Evolutionary conservation across 2,888 invertebrate genomes (phyloP).

Genomic region (Tipula confusa): DNA sequence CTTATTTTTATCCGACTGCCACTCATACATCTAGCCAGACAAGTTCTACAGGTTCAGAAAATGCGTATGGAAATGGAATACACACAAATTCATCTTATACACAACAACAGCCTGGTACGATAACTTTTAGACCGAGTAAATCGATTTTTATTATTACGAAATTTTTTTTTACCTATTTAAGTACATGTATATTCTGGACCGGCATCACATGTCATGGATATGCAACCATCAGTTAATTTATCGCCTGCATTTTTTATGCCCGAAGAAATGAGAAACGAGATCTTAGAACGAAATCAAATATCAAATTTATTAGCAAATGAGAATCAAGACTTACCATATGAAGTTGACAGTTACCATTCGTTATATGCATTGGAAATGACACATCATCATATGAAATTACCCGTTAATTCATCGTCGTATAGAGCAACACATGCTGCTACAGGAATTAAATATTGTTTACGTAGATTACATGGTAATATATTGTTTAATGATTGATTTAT

Average conservation of each 20-base stretch:
- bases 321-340: conserved; percentile 70
- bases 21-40: conserved; percentile 52
- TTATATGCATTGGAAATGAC: conserved; percentile 77
- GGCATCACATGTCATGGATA: conserved; percentile 48
- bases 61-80: conserved; percentile 39
- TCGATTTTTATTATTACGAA: not conserved
- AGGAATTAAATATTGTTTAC: conserved; percentile 78
- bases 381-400: conserved; percentile 60
- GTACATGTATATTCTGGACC: conserved; percentile 49
- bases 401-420: conserved; percentile 77
- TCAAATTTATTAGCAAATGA: conserved; percentile 65
- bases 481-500: not conserved
- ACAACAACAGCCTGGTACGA: conserved; percentile 39
- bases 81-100: conserved; percentile 37
- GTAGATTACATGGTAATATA: conserved; percentile 72
- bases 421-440: conserved; percentile 85
- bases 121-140: not conserved
- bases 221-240: conserved; percentile 49
- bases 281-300: conserved; percentile 49
- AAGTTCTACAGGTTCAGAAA: conserved; percentile 44
- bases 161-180: conserved; percentile 1
- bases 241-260: conserved; percentile 74
- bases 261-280: conserved; percentile 66
- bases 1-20: conserved; percentile 81
- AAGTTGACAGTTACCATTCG: conserved; percentile 87